Conservation (phyloP, 2,888 invertebrate genomes). For the Cremastobaeus sp. region DNA sequence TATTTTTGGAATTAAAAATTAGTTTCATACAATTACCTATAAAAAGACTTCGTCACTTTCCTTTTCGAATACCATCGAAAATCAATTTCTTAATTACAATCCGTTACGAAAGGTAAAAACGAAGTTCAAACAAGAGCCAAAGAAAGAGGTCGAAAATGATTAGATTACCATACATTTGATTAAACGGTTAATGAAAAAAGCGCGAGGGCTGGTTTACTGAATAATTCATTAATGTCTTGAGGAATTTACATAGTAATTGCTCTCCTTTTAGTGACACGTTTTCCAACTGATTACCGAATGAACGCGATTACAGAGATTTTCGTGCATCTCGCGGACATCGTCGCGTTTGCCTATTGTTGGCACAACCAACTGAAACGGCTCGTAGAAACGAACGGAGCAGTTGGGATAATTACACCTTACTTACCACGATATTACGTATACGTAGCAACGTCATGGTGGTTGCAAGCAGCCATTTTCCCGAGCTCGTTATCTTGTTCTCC, state of each 20-base stretch:
- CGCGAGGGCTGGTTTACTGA: slow-evolving; percentile 18
- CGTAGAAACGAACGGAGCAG: slow-evolving; percentile 52
- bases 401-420: slow-evolving; percentile 67
- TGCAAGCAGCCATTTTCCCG: slow-evolving; percentile 62
- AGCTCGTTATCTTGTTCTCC: slow-evolving; percentile 71
- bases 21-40: too few relatives aligned
- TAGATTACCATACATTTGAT: slow-evolving; percentile 15
- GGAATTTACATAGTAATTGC: slow-evolving; percentile 52
- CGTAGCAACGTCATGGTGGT: slow-evolving; percentile 56
- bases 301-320: slow-evolving; percentile 52
- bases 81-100: too few relatives aligned
- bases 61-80: too few relatives aligned
- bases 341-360: slow-evolving; percentile 62
- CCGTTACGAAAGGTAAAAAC: too few relatives aligned
- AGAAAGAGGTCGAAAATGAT: background rate
- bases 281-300: slow-evolving; percentile 51
- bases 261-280: slow-evolving; percentile 52
- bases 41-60: too few relatives aligned
- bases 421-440: slow-evolving; percentile 68
- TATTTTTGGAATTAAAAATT: too few relatives aligned
- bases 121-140: too few relatives aligned
- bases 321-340: slow-evolving; percentile 51
- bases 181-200: slow-evolving; percentile 21
- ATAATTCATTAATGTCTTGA: slow-evolving; percentile 51
- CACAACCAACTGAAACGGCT: slow-evolving; percentile 62